Base-by-base conservation (phyloP, 2,888 invertebrate genomes). In the Cataglyphis altisquamis region DNA sequence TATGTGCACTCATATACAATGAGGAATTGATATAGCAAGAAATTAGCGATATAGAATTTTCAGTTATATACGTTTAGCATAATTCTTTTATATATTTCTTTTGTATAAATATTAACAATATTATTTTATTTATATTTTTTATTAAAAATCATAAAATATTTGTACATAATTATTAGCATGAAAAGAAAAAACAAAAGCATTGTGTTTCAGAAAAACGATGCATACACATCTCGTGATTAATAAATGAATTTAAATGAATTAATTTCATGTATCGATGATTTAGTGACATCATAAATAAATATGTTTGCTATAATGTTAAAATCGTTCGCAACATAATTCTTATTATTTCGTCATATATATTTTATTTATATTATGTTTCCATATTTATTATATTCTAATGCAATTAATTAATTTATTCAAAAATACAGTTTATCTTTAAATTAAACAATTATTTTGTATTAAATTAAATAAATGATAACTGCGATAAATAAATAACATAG, bases 141-240 rank as follows among this genome's bases (percentile, higher is more conserved):
- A 1, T 41, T 25, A 25, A 8, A n/a, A 67, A 55, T 57, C 10
- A 21, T 32, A 70, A 78, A 57, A 70, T 36, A 32, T 72, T 32
- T 9, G 9, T 48, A 25, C 12, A 25, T 36, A 18, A 29, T 15
- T 29, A 67, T 29, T 15, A n/a, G n/a, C 9, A 9, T 29, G 29
- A 21, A 10, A 12, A n/a, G 12, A 5, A 18, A 18, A 68, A n/a
- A 0, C 3, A 39, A 52, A 78, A 70, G 36, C 8, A 9, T 15
- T 36, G 52, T 52, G 15, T 39, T 52, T n/a, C 36, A 12, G n/a
- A 74, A 21, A 62, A 62, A 60, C 15, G 52, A 45, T 66, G 45
- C 67, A 41, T 15, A 52, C 36, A 41, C 8, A 52, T 77, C 21
- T 52, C 36, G 39, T 68, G 41, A 55, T 77, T 77, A 57, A 29